Percentiles rank a stretch among this genome's conserved stretches.
phyloP scores from a whole-genome alignment of 2,797 vertebrate genomes.

The Sciurus carolinensis region DNA sequence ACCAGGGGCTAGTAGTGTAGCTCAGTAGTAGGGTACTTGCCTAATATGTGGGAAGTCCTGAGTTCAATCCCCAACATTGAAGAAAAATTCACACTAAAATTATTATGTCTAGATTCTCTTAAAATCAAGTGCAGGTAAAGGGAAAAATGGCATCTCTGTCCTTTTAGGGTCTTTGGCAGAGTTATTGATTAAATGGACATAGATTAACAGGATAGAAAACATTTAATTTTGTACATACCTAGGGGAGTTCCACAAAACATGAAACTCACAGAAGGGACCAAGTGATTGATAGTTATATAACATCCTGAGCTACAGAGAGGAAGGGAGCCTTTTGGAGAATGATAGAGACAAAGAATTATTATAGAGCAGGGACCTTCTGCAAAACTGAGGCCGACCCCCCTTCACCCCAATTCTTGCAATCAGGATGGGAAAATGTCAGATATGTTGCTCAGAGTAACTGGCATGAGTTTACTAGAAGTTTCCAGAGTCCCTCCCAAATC shows the following conservation, averaged over 20 bases:
- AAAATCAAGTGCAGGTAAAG: neutral
- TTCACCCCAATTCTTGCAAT: too few species aligned
- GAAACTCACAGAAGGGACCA: neutral
- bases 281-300: neutral
- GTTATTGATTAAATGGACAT: neutral
- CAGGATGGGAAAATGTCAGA: too few species aligned
- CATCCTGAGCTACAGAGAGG: neutral
- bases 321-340: too few species aligned
- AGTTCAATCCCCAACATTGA: too few species aligned
- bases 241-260: neutral
- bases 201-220: neutral
- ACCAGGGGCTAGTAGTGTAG: too few species aligned
- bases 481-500: too few species aligned
- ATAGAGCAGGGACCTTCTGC: too few species aligned
- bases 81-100: neutral
- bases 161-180: neutral
- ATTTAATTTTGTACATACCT: neutral
- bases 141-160: neutral
- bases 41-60: too few species aligned
- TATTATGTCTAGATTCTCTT: conserved; percentile 6
- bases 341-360: neutral
- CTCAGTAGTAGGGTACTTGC: too few species aligned
- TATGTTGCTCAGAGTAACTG: too few species aligned
- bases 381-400: too few species aligned
- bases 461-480: too few species aligned